Base-by-base conservation (phyloP, 2,797 vertebrate genomes). In the Sphaeramia orbicularis region DNA sequence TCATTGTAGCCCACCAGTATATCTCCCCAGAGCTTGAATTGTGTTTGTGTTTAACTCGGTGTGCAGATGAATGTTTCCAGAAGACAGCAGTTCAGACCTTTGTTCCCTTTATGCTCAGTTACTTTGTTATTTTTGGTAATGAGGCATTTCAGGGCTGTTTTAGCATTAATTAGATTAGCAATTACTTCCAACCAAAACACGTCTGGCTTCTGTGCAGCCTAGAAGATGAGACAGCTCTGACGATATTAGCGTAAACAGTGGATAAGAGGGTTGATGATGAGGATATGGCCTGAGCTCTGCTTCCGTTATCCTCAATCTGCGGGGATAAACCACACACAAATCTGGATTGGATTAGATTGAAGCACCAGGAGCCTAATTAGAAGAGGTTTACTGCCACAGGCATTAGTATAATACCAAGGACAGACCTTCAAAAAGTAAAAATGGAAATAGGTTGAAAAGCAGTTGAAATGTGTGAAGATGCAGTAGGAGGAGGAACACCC, bases 321-420 rank as follows among this genome's bases (percentile, higher is more conserved):
- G 64, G 68, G 71, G 81, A 90, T 90, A 90, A 91, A 85, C 78
- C 54, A 55, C 57, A 44, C 64, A 69, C 70, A 86, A 89, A 93
- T 86, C 80, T 82, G 81, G 62, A 90, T 81, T 92, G 88, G 76
- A 86, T 83, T 84, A 74, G 47, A 79, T 65, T 63, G 50, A 71
- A 78, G 80, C 84, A 72, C 61, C 27, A 67, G 66, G 53, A 81
- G 75, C 61, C 76, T 90, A 84, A 87, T 91, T 87, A 86, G 51
- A 59, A 70, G 58, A 78, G 83, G 72, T 84, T 87, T 70, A 72
- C 57, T 72, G 73, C 66, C 65, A 66, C 63, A 50, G 69, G 86
- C 79, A 76, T 80, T 85, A 64, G 71, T 70, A 77, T 76, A 78
- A 65, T 63, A 74, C 63, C 43, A 61, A 40, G 57, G 58, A 75